Conservation (phyloP, 2,888 invertebrate genomes). For the Bellardia pandia region DNA sequence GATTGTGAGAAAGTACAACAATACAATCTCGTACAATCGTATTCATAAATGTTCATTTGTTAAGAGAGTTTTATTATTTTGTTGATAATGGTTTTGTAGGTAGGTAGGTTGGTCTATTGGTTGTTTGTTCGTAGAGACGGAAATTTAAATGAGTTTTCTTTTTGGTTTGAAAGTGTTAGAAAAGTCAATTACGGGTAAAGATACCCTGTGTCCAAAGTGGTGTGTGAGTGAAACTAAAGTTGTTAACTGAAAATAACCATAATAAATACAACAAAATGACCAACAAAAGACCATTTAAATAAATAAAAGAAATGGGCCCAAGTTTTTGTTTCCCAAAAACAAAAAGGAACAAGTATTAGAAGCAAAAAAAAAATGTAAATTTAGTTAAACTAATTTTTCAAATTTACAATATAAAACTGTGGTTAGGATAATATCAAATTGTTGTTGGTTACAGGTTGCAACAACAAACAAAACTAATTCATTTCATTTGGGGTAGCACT, state of each 20-base stretch:
- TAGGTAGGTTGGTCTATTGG: not conserved
- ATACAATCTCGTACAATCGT: slow-evolving; percentile 28
- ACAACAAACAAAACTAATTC: not conserved
- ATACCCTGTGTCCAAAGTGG: slow-evolving; percentile 12
- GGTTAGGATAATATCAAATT: slow-evolving; percentile 40
- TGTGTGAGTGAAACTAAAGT: slow-evolving; percentile 38
- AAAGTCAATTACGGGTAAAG: slow-evolving; percentile 50
- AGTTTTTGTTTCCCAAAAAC: not conserved
- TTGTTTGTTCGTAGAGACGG: not conserved
- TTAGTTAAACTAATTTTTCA: slow-evolving; percentile 78
- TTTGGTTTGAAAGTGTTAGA: slow-evolving; percentile 57
- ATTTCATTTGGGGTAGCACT: not conserved
- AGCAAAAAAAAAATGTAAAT: slow-evolving; percentile 38
- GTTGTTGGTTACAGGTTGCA: slow-evolving; percentile 55
- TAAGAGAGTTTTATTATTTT: slow-evolving; percentile 38
- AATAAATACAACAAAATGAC: slow-evolving; percentile 60
- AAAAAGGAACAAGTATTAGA: not conserved
- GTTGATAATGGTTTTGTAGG: slow-evolving; percentile 16
- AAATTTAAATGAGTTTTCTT: not conserved
- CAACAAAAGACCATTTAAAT: slow-evolving; percentile 67
- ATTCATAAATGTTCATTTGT: slow-evolving; percentile 64
- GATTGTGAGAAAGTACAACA: slow-evolving; percentile 56
- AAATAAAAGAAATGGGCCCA: slow-evolving; percentile 39
- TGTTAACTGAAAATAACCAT: slow-evolving; percentile 55
- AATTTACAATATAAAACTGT: slow-evolving; percentile 74